Percentiles rank a stretch among this genome's conserved stretches.
Conservation (phyloP, 2,113 vertebrate genomes). For the Bufo gargarizans region DNA sequence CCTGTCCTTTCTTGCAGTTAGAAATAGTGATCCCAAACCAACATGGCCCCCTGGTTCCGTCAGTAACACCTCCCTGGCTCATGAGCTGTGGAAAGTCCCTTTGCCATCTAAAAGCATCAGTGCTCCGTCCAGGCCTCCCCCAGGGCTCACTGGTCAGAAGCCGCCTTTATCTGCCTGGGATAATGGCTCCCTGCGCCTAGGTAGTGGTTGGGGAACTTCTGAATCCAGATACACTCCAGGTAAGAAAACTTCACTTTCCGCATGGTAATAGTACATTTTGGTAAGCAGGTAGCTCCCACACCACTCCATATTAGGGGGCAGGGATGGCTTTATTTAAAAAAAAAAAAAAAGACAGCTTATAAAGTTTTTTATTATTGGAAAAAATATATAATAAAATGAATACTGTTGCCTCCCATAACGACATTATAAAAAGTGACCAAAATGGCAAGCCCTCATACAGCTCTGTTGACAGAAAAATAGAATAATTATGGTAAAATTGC, state of each 20-base stretch:
- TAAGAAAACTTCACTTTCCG: conserved; percentile 67
- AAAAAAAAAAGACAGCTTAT: no score
- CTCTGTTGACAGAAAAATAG: no score
- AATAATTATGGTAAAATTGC: no score
- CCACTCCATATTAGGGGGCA: no score
- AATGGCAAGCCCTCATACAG: no score
- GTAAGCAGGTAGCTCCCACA: no score
- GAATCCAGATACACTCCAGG: conserved; percentile 96
- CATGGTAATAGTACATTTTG: no score
- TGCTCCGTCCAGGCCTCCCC: conserved; percentile 94
- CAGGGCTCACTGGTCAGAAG: conserved; percentile 96
- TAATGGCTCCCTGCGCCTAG: conserved; percentile 83
- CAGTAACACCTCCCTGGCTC: conserved; percentile 97
- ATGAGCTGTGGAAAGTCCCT: conserved; percentile 99
- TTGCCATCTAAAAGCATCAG: conserved; percentile 93
- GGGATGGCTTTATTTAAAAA: no score
- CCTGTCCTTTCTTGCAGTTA: conserved; percentile 75
- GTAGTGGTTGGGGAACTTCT: conserved; percentile 85
- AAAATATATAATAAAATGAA: no score
- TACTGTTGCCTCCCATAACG: no score
- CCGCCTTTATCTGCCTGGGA: conserved; percentile 90
- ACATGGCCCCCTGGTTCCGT: conserved; percentile 94
- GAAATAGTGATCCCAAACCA: conserved; percentile 97
- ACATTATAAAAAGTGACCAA: no score
- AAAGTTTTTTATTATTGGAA: no score